phyloP scores from a whole-genome alignment of 2,888 invertebrate species.

The Pachliopta kotzebuea region DNA sequence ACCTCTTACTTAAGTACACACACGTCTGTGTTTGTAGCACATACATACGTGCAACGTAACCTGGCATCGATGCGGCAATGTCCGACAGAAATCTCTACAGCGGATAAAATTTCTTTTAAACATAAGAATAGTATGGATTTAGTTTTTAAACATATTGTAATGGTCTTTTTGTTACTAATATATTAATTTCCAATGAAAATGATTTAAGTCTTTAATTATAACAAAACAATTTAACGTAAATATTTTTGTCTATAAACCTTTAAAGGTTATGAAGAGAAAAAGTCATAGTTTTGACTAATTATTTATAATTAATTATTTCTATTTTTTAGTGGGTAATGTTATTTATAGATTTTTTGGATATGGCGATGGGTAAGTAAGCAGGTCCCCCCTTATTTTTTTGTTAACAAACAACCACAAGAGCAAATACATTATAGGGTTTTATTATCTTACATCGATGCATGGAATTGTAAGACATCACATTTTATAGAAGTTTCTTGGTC shows the following conservation, averaged over 20 bases:
- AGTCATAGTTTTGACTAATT: neutral
- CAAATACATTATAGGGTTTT: conserved; percentile 72
- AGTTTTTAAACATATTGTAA: conserved; percentile 17
- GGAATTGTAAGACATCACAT: conserved; percentile 57
- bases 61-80: conserved; percentile 51
- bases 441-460: conserved; percentile 70
- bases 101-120: conserved; percentile 69
- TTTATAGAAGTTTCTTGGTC: conserved; percentile 35
- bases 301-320: neutral
- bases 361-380: conserved; percentile 40
- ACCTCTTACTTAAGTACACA: conserved; percentile 1
- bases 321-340: neutral
- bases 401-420: conserved; percentile 56
- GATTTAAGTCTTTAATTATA: neutral
- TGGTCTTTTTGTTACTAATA: neutral
- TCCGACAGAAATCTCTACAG: conserved; percentile 72
- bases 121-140: conserved; percentile 61
- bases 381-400: conserved; percentile 46
- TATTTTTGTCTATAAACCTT: neutral
- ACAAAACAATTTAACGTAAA: neutral
- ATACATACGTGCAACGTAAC: conserved; percentile 36
- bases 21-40: neutral
- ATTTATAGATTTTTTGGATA: conserved; percentile 46
- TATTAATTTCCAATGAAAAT: neutral
- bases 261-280: neutral